These are phyloP conservation scores for Ochropleura leucogaster DNA, from an alignment of 2,888 invertebrate genomes.

Conservation along the genomic window DNA sequence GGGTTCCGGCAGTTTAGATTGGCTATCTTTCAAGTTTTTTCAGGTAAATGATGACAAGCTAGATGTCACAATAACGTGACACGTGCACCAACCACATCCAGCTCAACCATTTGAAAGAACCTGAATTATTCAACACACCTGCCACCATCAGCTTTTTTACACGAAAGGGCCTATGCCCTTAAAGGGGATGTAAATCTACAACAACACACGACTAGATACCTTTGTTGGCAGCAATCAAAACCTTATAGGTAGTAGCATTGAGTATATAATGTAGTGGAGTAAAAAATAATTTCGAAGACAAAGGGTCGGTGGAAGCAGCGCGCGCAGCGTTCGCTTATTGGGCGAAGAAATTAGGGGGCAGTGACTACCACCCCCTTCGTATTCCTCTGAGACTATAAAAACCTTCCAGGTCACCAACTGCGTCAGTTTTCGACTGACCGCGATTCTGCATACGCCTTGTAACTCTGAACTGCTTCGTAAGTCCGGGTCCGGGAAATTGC, in stretches of 20 bases:
- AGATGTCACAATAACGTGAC: too few relatives aligned
- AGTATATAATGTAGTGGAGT: conserved; percentile 23
- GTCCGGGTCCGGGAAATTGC: neutral
- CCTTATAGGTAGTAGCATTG: conserved; percentile 18
- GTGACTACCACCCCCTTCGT: conserved; percentile 30
- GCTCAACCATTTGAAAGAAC: too few relatives aligned
- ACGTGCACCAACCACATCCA: too few relatives aligned
- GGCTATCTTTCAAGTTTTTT: too few relatives aligned
- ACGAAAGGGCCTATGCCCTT: neutral
- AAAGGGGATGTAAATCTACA: conserved; percentile 15
- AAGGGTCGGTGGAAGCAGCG: conserved; percentile 46
- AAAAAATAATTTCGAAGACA: conserved; percentile 30
- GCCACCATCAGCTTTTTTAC: too few relatives aligned
- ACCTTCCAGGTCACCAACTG: neutral
- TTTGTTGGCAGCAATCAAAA: conserved; percentile 25
- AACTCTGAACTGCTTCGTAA: neutral
- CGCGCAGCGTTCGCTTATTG: conserved; percentile 54
- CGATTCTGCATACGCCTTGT: neutral
- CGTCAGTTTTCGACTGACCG: conserved; percentile 28
- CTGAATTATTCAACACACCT: too few relatives aligned
- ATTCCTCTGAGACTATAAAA: conserved; percentile 16
- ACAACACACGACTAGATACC: neutral
- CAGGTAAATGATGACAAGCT: too few relatives aligned
- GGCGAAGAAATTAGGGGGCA: conserved; percentile 41
- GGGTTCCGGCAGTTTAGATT: too few relatives aligned